These are phyloP conservation scores for Epiblema foenella DNA, from an alignment of 2,888 invertebrate genomes.

Conservation along the genomic window DNA sequence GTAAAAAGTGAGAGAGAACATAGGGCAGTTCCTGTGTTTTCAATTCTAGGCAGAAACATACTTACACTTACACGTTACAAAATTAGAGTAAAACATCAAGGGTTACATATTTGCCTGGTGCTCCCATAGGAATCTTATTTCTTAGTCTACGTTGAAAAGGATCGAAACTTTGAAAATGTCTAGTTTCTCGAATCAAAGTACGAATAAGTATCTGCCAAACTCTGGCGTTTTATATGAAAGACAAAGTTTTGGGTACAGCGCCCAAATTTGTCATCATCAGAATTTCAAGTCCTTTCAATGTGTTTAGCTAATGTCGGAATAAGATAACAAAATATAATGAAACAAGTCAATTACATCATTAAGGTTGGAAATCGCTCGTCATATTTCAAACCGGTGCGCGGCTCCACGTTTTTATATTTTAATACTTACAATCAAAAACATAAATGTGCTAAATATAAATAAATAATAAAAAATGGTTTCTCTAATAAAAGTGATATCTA, in stretches of 20 bases:
- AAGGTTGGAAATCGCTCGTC: no score
- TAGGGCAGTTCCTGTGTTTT: no score
- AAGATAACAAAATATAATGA: no score
- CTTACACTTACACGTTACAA: neutral
- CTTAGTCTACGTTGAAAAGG: conserved; percentile 33
- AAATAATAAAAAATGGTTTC: no score
- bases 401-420: no score
- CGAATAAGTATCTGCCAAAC: conserved; percentile 15
- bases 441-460: no score
- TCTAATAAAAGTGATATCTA: no score
- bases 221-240: conserved; percentile 37
- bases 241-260: conserved; percentile 39
- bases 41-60: neutral
- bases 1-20: no score
- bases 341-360: no score
- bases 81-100: conserved; percentile 4
- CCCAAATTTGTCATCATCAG: conserved; percentile 37
- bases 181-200: conserved; percentile 29
- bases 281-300: conserved; percentile 38
- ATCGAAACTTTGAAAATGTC: conserved; percentile 25
- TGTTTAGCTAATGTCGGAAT: conserved; percentile 17
- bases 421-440: no score
- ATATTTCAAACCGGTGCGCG: no score
- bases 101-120: neutral
- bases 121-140: conserved; percentile 16